Conservation (phyloP, 1,140 invertebrate species). For the Aculops lycopersici region DNA sequence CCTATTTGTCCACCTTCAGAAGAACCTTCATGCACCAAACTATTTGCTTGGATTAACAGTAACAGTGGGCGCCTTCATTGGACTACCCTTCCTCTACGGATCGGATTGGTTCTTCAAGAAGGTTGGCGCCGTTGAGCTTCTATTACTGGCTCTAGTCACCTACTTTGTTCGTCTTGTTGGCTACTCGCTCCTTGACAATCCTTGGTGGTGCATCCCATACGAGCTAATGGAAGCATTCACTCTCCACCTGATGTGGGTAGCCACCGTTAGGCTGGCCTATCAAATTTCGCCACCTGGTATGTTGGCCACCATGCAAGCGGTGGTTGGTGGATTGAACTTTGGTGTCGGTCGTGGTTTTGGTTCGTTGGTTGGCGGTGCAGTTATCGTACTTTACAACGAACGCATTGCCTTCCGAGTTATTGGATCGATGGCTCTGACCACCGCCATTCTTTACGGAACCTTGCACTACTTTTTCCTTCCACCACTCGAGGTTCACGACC, state of each 20-base stretch:
- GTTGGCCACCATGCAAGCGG: conserved; percentile 42
- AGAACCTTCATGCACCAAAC: conserved; percentile 38
- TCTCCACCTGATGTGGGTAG: conserved; percentile 42
- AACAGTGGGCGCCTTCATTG: conserved; percentile 37
- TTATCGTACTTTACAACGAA: conserved; percentile 36
- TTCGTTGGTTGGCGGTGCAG: conserved; percentile 35
- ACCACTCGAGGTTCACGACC: neutral
- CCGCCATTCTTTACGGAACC: conserved; percentile 30
- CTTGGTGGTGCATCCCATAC: conserved; percentile 42
- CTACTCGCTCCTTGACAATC: conserved; percentile 43
- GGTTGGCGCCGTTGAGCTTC: conserved; percentile 43
- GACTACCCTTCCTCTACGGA: conserved; percentile 36
- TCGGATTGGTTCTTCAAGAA: conserved; percentile 40
- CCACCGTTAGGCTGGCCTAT: conserved; percentile 43
- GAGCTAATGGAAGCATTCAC: conserved; percentile 45
- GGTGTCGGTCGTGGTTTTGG: conserved; percentile 35
- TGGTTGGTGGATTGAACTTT: conserved; percentile 29
- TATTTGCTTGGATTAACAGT: conserved; percentile 51
- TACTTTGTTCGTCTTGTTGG: conserved; percentile 40
- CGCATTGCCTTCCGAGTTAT: conserved; percentile 37
- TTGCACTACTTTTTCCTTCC: conserved; percentile 20
- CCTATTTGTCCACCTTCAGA: conserved; percentile 47
- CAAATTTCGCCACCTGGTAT: conserved; percentile 40
- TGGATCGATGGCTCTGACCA: conserved; percentile 23
- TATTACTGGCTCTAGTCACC: conserved; percentile 39